Evolutionary conservation across 2,888 invertebrate genomes (phyloP).

Genomic region (Thera obeliscata): DNA sequence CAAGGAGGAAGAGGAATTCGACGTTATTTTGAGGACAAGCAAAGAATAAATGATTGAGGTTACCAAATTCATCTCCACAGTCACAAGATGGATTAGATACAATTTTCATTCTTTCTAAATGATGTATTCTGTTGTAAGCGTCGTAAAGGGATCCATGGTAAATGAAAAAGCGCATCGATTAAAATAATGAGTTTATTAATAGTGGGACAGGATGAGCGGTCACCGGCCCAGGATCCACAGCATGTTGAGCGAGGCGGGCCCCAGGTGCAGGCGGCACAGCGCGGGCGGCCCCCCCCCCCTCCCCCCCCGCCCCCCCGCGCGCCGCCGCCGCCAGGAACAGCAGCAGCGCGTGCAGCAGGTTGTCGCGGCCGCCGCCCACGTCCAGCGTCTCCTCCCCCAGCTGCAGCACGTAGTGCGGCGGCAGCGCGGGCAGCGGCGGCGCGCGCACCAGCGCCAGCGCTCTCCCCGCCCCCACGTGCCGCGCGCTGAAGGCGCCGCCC

Average conservation of each 20-base stretch:
- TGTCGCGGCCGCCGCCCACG: slow-evolving; percentile 88
- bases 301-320: slow-evolving; percentile 69
- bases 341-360: slow-evolving; percentile 93
- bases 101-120: no score
- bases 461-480: slow-evolving; percentile 64
- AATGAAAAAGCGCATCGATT: no score
- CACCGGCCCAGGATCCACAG: slow-evolving; percentile 89
- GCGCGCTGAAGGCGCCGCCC: slow-evolving; percentile 60
- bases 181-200: not conserved
- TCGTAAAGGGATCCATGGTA: no score
- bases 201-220: slow-evolving; percentile 16
- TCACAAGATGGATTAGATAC: no score
- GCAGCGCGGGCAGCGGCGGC: slow-evolving; percentile 71
- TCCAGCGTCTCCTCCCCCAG: slow-evolving; percentile 73
- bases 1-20: no score
- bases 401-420: slow-evolving; percentile 89
- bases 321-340: slow-evolving; percentile 91
- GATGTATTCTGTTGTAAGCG: no score
- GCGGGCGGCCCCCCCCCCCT: slow-evolving; percentile 77
- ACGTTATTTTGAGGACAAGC: no score
- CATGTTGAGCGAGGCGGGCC: slow-evolving; percentile 87
- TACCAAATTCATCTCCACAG: no score
- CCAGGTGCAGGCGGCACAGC: slow-evolving; percentile 66
- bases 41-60: no score
- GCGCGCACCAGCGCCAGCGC: slow-evolving; percentile 85